Evolutionary conservation across 2,888 invertebrate genomes (phyloP), one percentile per base, ranked within the genome.

Genomic region (Ophion ellenae): DNA sequence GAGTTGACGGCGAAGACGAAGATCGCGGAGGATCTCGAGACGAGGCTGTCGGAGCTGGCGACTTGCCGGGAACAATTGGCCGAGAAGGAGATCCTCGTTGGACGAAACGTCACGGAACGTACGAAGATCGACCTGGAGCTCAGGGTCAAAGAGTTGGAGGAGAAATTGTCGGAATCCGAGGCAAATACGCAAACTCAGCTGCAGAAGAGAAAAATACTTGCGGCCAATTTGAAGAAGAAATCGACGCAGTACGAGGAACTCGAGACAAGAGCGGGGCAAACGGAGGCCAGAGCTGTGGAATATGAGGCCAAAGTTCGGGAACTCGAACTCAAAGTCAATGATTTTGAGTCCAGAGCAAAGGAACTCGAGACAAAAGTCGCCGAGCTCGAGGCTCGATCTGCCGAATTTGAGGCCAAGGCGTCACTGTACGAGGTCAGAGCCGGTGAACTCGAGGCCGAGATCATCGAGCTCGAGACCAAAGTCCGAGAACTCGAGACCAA

Each of bases 201-300:
- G 78, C 97, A 97, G 81, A 97, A 97, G 93, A 95, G 97, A 91
- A 97, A 97, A 91, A 97, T 97, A 90, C 96, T 97, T 90, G 97
- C 97, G 0, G 95, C 96, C 0, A 97, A 96, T 90, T 94, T 97
- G 11, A 97, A 97, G 92, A 97, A 97, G 91, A 97, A 97, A 91
- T 95, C 96, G 0, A 92, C 95, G 0, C 95, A 96, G 86, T 96
- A 96, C 88, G 94, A 95, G 57, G 97, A 97, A 87, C 93, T 97
- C 57, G 96, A 97, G 94, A 92, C 93, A 67, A 85, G 66, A 47
- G 0, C 66, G 70, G 1, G 66, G 10, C 86, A 76, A 66, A 53
- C 74, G 24, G 83, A 86, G 28, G 92, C 93, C 69, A 85, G 70
- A 36, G 0, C 64, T 77, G 1, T 67, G 5, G 86, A 77, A 24